phyloP scores from a whole-genome alignment of 2,797 vertebrate genomes.

The Syndactyla subalaris region DNA sequence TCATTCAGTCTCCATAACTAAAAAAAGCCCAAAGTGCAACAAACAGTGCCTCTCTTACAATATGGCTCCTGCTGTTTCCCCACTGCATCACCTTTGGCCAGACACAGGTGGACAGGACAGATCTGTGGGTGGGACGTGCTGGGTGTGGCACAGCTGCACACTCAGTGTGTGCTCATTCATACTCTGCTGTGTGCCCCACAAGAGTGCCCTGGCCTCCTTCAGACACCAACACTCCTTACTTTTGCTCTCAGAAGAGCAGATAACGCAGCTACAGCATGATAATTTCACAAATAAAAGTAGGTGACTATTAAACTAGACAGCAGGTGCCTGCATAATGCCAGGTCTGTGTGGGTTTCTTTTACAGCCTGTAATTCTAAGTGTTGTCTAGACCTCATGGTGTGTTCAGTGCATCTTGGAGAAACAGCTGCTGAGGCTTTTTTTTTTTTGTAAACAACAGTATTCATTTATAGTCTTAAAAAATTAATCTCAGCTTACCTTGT shows the following conservation, averaged over 20 bases:
- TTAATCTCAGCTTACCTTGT: constrained; percentile 86
- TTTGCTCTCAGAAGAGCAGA: background rate
- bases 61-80: background rate
- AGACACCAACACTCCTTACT: background rate
- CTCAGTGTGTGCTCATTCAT: fast-evolving
- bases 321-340: fast-evolving
- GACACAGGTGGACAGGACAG: background rate
- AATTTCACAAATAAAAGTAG: background rate
- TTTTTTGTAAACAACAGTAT: background rate
- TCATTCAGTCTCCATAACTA: background rate
- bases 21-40: background rate
- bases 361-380: background rate
- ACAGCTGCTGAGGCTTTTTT: background rate
- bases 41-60: background rate
- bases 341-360: background rate
- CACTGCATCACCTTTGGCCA: background rate
- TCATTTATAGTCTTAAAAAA: constrained; percentile 13
- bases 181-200: fast-evolving
- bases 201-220: background rate
- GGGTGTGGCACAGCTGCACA: background rate
- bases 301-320: background rate
- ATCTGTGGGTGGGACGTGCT: background rate
- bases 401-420: background rate
- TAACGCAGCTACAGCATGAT: background rate
- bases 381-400: background rate